Percentiles rank a stretch among this genome's conserved stretches.
These are phyloP conservation scores for Peromyscus californicus DNA, from an alignment of 2,113 vertebrate species.

Conservation along the genomic window DNA sequence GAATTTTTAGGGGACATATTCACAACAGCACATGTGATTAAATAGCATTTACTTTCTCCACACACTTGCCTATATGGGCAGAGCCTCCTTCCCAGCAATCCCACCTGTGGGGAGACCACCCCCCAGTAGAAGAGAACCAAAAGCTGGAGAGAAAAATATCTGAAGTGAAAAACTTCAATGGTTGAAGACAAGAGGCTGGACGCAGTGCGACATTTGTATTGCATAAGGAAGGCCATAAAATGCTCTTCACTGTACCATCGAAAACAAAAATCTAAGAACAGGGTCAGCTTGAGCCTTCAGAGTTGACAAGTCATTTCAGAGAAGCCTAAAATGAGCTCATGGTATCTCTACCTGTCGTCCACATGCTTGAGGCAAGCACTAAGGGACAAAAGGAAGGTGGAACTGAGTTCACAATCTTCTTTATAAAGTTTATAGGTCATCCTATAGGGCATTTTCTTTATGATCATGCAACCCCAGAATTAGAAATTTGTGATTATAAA, in stretches of 20 bases:
- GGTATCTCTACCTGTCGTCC: constrained; percentile 92
- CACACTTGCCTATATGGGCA: neutral
- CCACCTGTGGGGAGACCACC: neutral
- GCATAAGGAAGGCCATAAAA: constrained; percentile 96
- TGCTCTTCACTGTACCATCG: constrained; percentile 94
- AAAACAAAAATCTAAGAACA: constrained; percentile 91
- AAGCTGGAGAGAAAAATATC: constrained; percentile 56
- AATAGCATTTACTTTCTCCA: neutral
- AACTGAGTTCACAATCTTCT: constrained; percentile 21
- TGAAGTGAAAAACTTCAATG: constrained; percentile 63
- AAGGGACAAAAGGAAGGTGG: constrained; percentile 51
- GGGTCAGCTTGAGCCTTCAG: constrained; percentile 97
- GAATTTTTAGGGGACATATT: neutral
- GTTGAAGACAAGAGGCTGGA: constrained; percentile 85
- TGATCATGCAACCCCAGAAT: constrained; percentile 32
- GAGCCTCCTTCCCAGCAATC: neutral
- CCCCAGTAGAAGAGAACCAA: neutral
- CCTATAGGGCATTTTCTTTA: neutral
- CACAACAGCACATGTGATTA: neutral
- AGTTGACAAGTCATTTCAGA: constrained; percentile 92
- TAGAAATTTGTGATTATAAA: constrained; percentile 10
- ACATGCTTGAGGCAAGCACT: constrained; percentile 92
- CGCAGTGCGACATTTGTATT: constrained; percentile 95
- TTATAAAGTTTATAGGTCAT: neutral
- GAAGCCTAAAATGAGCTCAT: constrained; percentile 91